Percentiles rank a stretch among this genome's conserved stretches.
Conservation (phyloP, 2,113 vertebrate genomes). For the Corythornis vintsioides region DNA sequence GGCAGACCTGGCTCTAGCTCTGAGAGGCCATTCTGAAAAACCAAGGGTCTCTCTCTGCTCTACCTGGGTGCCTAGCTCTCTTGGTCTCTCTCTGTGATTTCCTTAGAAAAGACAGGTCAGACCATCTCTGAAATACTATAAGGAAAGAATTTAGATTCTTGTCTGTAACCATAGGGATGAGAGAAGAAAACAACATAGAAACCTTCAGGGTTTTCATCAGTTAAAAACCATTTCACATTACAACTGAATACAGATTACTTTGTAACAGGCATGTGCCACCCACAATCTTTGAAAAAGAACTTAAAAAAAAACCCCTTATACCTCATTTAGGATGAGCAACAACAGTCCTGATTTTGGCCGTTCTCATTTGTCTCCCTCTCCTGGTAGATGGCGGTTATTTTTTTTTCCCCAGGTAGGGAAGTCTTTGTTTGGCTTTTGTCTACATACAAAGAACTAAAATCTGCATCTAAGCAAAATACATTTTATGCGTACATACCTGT, state of each 20-base stretch:
- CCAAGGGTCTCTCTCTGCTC: neutral
- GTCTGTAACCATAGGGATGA: neutral
- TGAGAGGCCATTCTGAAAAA: neutral
- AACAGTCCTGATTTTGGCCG: neutral
- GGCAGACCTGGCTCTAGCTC: neutral
- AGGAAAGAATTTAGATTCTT: neutral
- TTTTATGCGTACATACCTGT: neutral
- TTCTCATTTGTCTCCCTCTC: slow-evolving; percentile 62
- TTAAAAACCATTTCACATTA: neutral
- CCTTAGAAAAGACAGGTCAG: neutral
- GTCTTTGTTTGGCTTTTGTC: neutral
- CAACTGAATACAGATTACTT: neutral
- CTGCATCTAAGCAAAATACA: neutral
- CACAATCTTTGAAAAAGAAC: neutral
- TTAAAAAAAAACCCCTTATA: neutral
- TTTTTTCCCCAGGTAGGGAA: neutral
- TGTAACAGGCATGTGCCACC: neutral
- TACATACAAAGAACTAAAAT: neutral
- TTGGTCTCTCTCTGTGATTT: neutral
- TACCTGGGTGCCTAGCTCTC: neutral
- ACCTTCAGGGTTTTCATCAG: neutral
- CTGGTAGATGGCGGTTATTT: neutral
- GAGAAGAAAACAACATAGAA: neutral
- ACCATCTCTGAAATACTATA: neutral
- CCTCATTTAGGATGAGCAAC: neutral